Conservation (phyloP, 2,113 vertebrate species). For the Propithecus coquereli region DNA sequence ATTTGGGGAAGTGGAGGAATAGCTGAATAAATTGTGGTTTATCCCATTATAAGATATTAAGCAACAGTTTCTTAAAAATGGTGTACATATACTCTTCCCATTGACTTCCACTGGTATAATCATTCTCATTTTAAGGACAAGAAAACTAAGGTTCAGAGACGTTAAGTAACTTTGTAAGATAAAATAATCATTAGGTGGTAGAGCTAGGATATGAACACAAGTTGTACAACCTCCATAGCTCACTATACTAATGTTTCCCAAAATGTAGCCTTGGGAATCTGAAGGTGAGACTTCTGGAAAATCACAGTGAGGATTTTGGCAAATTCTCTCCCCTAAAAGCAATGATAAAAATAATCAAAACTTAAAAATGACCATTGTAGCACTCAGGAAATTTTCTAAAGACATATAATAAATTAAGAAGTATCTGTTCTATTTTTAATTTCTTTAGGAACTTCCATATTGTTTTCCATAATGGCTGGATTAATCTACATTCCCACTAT, state of each 20-base stretch:
- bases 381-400: neutral
- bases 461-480: neutral
- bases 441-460: neutral
- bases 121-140: neutral
- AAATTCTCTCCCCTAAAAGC: neutral
- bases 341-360: neutral
- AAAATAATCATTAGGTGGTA: neutral
- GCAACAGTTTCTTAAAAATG: neutral
- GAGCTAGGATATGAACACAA: neutral
- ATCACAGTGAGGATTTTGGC: neutral
- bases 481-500: neutral
- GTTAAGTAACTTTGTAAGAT: neutral
- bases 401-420: neutral
- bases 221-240: neutral
- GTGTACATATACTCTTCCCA: neutral
- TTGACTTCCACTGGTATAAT: neutral
- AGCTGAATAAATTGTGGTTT: neutral
- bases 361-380: neutral
- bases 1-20: neutral
- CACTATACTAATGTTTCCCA: neutral
- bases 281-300: neutral
- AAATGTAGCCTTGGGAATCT: neutral
- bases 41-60: neutral
- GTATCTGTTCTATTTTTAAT: neutral
- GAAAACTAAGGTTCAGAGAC: neutral